Evolutionary conservation across 1,140 invertebrate species (phyloP), one percentile per base, ranked within the genome.

Genomic region (Steinernema feltiae): DNA sequence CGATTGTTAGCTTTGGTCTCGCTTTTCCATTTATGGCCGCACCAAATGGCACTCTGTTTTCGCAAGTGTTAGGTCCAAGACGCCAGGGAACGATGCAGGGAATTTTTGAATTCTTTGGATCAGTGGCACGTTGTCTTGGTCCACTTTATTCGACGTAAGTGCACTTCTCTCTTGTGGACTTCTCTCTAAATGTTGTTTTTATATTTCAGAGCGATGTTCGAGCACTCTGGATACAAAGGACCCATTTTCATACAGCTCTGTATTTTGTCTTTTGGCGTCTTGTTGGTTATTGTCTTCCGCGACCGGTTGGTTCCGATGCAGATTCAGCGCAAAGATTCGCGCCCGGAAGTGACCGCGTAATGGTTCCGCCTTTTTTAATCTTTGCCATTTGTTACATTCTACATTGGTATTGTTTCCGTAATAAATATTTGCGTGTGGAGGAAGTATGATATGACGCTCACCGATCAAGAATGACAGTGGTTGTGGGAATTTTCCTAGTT

Each of bases 81-180:
- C 73, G 70, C 24, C 73, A 75, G 24, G 73, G 75, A 74, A 76
- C 48, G n/a, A 76, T 76, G 75, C 75, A 76, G 48, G 75, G 75
- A 35, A 27, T 76, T 27, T 76, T 76, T 2, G 72, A 53, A 0
- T 74, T 76, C 30, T 73, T 74, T 17, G 75, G 75, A 21, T 72
- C 69, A 24, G n/a, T 76, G 24, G 75, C 53, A 35, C 35, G 75
- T 27, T 76, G 75, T 69, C 2, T 74, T 1, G 75, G 69, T 73
- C 75, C 75, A 1, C 30, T 76, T 31, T 63, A 72, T 27, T 69
- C 72, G 1, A 76, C 75, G 75, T 76, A 29, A 76, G 75, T 74
- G 1, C 1, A 70, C 17, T 35, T 31, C 1, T 0, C 27, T 29
- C n/a, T n/a, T n/a, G n/a, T n/a, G n/a, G n/a, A n/a, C n/a, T n/a